Conservation (phyloP, 1,140 invertebrate genomes). For the Drosophila subobscura region DNA sequence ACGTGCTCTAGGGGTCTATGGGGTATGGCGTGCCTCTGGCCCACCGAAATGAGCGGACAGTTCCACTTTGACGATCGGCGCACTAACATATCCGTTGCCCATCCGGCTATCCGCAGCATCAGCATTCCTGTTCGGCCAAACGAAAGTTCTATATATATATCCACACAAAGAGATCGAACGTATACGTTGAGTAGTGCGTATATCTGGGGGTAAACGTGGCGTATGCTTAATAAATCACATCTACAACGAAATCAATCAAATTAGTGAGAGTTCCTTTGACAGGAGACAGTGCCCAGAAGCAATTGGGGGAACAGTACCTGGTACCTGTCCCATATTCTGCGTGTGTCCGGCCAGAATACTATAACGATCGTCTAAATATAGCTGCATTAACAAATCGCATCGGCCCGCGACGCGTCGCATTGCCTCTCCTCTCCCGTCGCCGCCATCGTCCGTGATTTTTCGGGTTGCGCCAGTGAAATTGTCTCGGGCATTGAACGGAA, state of each 20-base stretch:
- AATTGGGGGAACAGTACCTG: slow-evolving; percentile 9
- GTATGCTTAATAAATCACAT: slow-evolving; percentile 64
- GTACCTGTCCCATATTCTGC: slow-evolving; percentile 4
- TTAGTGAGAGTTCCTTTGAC: slow-evolving; percentile 30
- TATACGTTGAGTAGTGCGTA: slow-evolving; percentile 56
- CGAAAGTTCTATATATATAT: slow-evolving; percentile 55
- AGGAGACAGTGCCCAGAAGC: neutral
- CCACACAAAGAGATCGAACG: slow-evolving; percentile 28
- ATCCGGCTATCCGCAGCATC: slow-evolving; percentile 36
- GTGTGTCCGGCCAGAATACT: slow-evolving; percentile 21
- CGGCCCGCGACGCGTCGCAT: slow-evolving; percentile 10
- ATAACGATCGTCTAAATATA: slow-evolving; percentile 63
- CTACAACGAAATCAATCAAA: slow-evolving; percentile 62
- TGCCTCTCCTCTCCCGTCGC: neutral
- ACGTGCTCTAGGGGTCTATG: slow-evolving; percentile 28
- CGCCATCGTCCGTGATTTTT: slow-evolving; percentile 6
- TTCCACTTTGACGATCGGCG: slow-evolving; percentile 79
- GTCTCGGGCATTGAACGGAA: slow-evolving; percentile 33
- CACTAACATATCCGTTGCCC: slow-evolving; percentile 82
- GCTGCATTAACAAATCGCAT: slow-evolving; percentile 65
- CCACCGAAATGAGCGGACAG: slow-evolving; percentile 41
- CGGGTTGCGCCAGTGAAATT: neutral
- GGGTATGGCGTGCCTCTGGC: slow-evolving; percentile 7
- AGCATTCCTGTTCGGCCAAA: slow-evolving; percentile 20
- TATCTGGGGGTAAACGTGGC: slow-evolving; percentile 45